Percentiles rank a stretch among this genome's conserved stretches.
Conservation (phyloP, 2,888 invertebrate species). For the Drosophila atripex region DNA sequence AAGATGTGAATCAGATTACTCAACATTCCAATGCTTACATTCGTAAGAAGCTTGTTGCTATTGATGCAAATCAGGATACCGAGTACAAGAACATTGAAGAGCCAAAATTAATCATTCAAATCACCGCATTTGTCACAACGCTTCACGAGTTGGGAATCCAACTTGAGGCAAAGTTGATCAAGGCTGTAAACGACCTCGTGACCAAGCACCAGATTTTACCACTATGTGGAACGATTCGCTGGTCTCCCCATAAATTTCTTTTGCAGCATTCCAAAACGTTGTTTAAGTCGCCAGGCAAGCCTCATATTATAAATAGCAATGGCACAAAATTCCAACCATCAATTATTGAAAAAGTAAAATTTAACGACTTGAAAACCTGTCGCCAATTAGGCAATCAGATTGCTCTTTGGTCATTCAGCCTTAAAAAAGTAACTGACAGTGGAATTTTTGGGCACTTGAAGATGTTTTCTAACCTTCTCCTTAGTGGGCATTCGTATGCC, state of each 20-base stretch:
- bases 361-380: constrained; percentile 84
- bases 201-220: constrained; percentile 92
- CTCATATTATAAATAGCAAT: constrained; percentile 83
- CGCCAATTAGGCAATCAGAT: constrained; percentile 84
- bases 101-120: constrained; percentile 86
- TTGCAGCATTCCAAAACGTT: constrained; percentile 86
- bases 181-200: constrained; percentile 88
- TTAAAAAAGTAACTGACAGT: constrained; percentile 85
- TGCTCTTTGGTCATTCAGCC: constrained; percentile 87
- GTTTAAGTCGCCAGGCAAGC: constrained; percentile 84
- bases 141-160: constrained; percentile 90
- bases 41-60: constrained; percentile 38
- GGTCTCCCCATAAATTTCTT: constrained; percentile 94
- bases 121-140: constrained; percentile 88
- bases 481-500: constrained; percentile 88
- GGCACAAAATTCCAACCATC: constrained; percentile 85
- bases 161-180: constrained; percentile 92
- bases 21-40: constrained; percentile 64
- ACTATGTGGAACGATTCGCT: constrained; percentile 91
- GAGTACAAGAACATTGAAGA: constrained; percentile 66
- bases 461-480: constrained; percentile 68
- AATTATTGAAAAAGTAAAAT: constrained; percentile 82
- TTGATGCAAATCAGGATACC: constrained; percentile 49
- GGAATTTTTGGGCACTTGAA: constrained; percentile 86
- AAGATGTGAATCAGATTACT: constrained; percentile 52